A percentile compares a stretch with the other conserved stretches of the same genome.
Evolutionary conservation across 2,797 vertebrate species (phyloP).

Genomic region (Erethizon dorsatum): DNA sequence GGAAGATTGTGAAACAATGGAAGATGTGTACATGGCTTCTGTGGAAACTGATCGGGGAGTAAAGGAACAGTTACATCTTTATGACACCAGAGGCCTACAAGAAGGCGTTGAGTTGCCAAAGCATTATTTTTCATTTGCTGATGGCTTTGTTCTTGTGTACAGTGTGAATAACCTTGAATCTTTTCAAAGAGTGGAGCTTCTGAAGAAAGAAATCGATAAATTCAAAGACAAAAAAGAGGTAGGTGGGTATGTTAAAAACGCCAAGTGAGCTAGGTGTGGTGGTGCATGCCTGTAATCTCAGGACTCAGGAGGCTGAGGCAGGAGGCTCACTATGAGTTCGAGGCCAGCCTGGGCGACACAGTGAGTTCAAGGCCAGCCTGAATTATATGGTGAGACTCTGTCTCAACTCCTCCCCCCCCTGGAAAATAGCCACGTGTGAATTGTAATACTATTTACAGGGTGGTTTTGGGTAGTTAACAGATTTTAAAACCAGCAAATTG

Average conservation of each 20-base stretch:
- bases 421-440: neutral
- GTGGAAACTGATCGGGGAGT: conserved; percentile 97
- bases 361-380: neutral
- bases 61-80: conserved; percentile 96
- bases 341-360: neutral
- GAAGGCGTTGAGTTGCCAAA: conserved; percentile 95
- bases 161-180: conserved; percentile 96
- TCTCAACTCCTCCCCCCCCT: neutral
- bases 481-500: conserved; percentile 5
- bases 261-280: neutral
- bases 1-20: conserved; percentile 95
- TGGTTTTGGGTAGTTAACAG: neutral
- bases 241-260: conserved; percentile 49
- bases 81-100: conserved; percentile 95
- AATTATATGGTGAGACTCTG: neutral
- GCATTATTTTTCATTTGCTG: conserved; percentile 96
- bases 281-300: neutral
- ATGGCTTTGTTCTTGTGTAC: conserved; percentile 97
- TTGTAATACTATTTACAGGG: neutral
- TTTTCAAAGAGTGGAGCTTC: conserved; percentile 94
- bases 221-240: conserved; percentile 98
- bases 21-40: conserved; percentile 96
- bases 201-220: conserved; percentile 97
- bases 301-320: neutral
- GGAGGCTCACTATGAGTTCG: neutral